Base-by-base conservation (phyloP, 2,113 vertebrate species). In the Leuciscus idus region DNA sequence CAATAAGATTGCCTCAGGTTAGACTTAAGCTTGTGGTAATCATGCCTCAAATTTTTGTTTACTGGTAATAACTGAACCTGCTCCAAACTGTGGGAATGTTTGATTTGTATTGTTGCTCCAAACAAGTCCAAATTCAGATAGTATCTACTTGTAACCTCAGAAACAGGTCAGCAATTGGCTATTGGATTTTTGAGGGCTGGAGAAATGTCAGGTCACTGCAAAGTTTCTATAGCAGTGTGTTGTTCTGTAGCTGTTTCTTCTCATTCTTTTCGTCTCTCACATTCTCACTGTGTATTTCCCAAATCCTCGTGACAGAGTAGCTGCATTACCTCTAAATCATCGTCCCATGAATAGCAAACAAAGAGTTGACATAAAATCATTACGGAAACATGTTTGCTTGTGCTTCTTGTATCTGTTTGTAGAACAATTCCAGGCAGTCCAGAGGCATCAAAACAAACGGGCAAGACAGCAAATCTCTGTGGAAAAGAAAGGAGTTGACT, bases 371-470 rank as follows among this genome's bases (percentile, higher is more conserved):
- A 46, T 23, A 81, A 62, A 81, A 62, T 64, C 78, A 81, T 46
- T 81, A 64, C 8, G 23, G 21, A 81, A 81, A 28, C 36, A 64
- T 64, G 59, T 81, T 64, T 64, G 59, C 78, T 84, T 76, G 55
- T 39, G 13, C 4, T 6, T 76, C 55, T 13, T 59, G 62, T 55
- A n/a, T 79, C 52, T 15, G 26, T 52, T 43, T 4, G 48, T 13
- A 5, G 26, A 19, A 19, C 55, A 64, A 76, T 39, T 78, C 5
- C 10, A 68, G 8, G 13, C 61, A 21, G 59, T 30, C 73, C 28
- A n/a, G 59, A 70, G 48, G 48, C 28, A 19, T 79, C 46, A 39
- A 75, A 30, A 46, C 48, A 79, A 80, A 84, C 0, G 23, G 33
- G 33, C 36, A 30, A 50, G 23, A 28, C 39, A 23, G 36, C 13